Evolutionary conservation across 2,113 vertebrate species (phyloP), one percentile per base, ranked within the genome.

Genomic region (Epinephelus moara): DNA sequence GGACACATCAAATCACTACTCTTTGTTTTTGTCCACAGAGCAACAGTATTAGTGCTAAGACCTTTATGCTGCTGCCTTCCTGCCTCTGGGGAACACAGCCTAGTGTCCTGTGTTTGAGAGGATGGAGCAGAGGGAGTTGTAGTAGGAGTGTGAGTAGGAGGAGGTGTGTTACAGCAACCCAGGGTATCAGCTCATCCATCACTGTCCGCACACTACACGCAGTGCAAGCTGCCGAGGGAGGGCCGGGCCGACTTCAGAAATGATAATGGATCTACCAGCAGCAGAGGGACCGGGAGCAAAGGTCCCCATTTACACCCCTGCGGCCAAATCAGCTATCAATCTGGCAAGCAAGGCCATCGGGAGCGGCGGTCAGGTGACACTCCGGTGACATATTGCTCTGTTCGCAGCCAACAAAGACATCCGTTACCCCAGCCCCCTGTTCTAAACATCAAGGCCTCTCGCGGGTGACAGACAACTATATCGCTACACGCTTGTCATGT

Each of bases 301-400:
- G 91, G 87, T 89, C 88, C 84, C 76, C 90, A 75, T 92, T 92
- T 92, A 89, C 82, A 91, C 85, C 90, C 84, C 73, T 71, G 82
- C 45, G 84, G 86, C 89, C 91, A 86, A 90, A 91, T 88, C 86
- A 79, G 83, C 92, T 79, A 93, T 94, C 92, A 92, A 93, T 94
- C 91, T 82, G 11, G 75, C 47, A 1, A 64, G 90, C 90, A 89
- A 94, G 93, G 94, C 93, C 89, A 86, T 68, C 14, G 75, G 84
- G 81, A 76, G 82, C 47, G 23, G 37, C 59, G n/a, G 71, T 85
- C 88, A 88, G 90, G 89, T 90, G 94, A 91, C 90, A 85, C 85
- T 3, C 6, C 2, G 0, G 64, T 90, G 92, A 94, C 92, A 91
- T 88, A 94, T 86, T 40, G 82, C 79, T 67, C 67, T 56, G 68